phyloP scores from a whole-genome alignment of 92 coral and sea anemone species.

The Zoanthus solanderi region DNA sequence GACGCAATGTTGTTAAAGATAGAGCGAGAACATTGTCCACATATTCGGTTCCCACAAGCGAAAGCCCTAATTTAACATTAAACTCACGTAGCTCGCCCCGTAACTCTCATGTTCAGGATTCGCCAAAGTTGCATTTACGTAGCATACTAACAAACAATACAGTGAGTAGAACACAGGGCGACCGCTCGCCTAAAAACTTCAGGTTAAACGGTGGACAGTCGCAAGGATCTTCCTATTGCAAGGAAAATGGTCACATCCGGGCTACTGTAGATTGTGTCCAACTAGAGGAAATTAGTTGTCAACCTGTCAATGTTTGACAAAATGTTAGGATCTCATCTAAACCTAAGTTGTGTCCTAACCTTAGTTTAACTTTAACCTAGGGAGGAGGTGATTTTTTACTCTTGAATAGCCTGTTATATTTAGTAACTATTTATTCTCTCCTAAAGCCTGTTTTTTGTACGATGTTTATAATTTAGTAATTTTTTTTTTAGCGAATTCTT shows the following conservation, averaged over 20 bases:
- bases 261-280: background rate
- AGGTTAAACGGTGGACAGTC: background rate
- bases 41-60: background rate
- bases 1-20: conserved; percentile 49
- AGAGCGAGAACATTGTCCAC: conserved; percentile 23
- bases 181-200: background rate
- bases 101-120: background rate
- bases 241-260: background rate
- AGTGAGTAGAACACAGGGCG: background rate
- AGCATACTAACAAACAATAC: background rate
- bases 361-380: no score
- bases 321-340: background rate
- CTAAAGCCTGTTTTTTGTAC: no score
- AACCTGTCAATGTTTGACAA: background rate
- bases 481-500: no score
- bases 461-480: no score
- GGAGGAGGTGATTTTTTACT: no score
- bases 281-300: background rate
- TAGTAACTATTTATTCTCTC: no score
- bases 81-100: conserved; percentile 15
- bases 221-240: background rate
- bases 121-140: background rate
- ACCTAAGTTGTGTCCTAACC: no score
- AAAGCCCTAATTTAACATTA: conserved; percentile 13
- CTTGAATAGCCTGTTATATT: no score